Evolutionary conservation across 1,140 invertebrate genomes (phyloP), one percentile per base, ranked within the genome.

Genomic region (Lordiphosa mommai): DNA sequence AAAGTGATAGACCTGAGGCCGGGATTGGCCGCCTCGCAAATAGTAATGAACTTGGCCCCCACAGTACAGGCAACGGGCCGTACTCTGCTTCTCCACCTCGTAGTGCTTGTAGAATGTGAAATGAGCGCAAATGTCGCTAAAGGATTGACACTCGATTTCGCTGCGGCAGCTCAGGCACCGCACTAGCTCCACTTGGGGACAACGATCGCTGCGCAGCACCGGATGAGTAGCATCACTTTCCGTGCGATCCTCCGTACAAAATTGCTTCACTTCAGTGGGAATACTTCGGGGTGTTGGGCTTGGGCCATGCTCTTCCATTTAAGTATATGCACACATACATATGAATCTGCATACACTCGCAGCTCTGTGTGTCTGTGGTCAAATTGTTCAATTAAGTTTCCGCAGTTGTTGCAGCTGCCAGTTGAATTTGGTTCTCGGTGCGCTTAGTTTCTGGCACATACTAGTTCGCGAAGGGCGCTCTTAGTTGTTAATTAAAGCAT

Each of bases 181-280:
- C 29, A 70, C 37, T 32, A 10, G 34, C 47, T 77, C 48, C 17
- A 47, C 43, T 37, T 61, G 36, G 56, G 65, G 57, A 1, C 49
- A 33, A 37, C 50, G 57, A 77, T 88, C 86, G 10, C 55, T 36
- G 23, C 70, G 67, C 20, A 88, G 40, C 9, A 82, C 53, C 37
- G 63, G 69, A 63, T 76, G 71, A 16, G 79, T 86, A 34, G 86
- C 77, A 73, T 88, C 86, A 43, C 57, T 72, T 52, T 88, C 86
- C 4, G 73, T 69, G 13, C 43, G 41, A 29, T 53, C 72, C 10
- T 29, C 16, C 12, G 12, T 7, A 14, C 6, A 29, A 43, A 29
- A 29, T 27, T 43, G 10, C 6, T 43, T 29, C 10, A 43, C 40
- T 43, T 43, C 40, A 27, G 7, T 43, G n/a, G 23, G 16, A 16